Evolutionary conservation across 2,797 vertebrate genomes (phyloP), one percentile per base, ranked within the genome.

Genomic region (Podargus strigoides): DNA sequence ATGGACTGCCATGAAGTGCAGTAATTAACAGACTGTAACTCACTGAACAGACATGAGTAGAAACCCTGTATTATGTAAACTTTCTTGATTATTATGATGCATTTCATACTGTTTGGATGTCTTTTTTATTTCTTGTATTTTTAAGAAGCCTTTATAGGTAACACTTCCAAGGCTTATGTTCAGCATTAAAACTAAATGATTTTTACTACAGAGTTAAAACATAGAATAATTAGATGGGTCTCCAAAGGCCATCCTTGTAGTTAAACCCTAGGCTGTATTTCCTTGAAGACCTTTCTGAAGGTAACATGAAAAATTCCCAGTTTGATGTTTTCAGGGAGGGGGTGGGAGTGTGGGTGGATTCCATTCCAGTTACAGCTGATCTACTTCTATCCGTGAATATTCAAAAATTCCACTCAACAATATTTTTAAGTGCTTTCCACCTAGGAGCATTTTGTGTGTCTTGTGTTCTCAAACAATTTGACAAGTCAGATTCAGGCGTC

Each of bases 11-110:
- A 6, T 62, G 34, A 77, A 42, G 62, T 44, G 76, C 46, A 73
- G 46, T 76, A 91, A 88, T 97, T 91, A 95, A 60, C 90, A 94
- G 91, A 67, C 59, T 10, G 0, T 93, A 93, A 94, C 88, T 93
- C 93, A 87, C 42, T 85, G 77, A 85, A 56, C 81, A 94, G 85
- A 46, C 67, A 14, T 6, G 36, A 80, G 75, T 12, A 81, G 78
- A 82, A 96, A 47, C 72, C 46, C 52, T 37, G 39, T 66, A 11
- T 90, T 95, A 28, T 53, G 32, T 93, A 84, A 95, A 81, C 32
- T 46, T 85, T 53, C 53, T 63, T 67, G 20, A 19, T 89, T 82
- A 37, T 79, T 67, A 9, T 69, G 39, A 49, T 42, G 49, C 49
- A 34, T 75, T 87, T 95, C 47, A 49, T 84, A 63, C 78, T 86